These are phyloP conservation scores for Protonemura montana DNA, from an alignment of 2,888 invertebrate genomes.

Conservation along the genomic window DNA sequence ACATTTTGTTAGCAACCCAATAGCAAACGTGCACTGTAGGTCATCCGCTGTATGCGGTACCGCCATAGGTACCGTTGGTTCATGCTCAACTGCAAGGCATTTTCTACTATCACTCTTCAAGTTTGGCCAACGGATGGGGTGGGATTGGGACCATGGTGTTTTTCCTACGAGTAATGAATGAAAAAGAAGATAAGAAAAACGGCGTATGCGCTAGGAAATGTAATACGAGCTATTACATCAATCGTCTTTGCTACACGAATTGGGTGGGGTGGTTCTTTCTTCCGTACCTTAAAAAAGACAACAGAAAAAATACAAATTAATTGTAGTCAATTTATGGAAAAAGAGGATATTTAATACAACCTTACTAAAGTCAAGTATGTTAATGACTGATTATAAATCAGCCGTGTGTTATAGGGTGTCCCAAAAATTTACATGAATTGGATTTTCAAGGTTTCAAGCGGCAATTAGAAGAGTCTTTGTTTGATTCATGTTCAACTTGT, in stretches of 20 bases:
- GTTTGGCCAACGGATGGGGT: neutral
- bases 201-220: conserved; percentile 91
- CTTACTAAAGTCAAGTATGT: no score
- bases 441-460: no score
- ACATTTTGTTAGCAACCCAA: neutral
- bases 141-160: neutral
- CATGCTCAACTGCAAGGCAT: neutral
- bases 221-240: conserved; percentile 92
- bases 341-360: neutral
- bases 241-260: conserved; percentile 93
- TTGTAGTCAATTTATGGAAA: neutral
- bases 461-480: no score
- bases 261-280: conserved; percentile 91
- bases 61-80: neutral
- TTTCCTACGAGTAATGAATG: conserved; percentile 80
- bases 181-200: conserved; percentile 95
- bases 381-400: no score
- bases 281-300: conserved; percentile 72
- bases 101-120: neutral
- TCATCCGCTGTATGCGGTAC: neutral
- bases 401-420: no score
- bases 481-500: no score
- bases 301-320: neutral
- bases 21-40: neutral
- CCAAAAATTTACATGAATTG: no score